Evolutionary conservation across 2,113 vertebrate genomes (phyloP), one percentile per base, ranked within the genome.

Genomic region (Gallinago paraguaiae): DNA sequence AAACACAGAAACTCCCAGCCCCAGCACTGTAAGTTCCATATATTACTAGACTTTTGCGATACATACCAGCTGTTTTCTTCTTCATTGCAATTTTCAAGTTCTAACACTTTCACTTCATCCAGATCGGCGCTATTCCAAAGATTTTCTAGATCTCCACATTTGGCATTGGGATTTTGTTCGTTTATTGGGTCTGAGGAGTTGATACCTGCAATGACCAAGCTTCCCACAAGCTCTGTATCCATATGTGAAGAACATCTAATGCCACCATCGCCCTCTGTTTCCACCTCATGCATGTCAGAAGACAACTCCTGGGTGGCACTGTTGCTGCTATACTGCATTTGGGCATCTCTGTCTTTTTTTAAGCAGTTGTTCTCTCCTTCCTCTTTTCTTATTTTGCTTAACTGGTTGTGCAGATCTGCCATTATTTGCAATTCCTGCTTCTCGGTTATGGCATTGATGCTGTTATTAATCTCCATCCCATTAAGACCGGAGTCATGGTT

Each of bases 1-100:
- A 23, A 35, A 9, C 71, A 57, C 23, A 70, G 54, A 13, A 35
- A 19, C 15, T 65, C 46, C 33, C 48, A 22, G 4, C 9, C 1
- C 4, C 45, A 56, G 82, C 67, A 31, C n/a, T 2, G 0, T 0
- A 13, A 37, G 11, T 1, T 10, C 70, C 57, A 31, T 2, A 0
- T 4, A 3, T 15, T 1, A 23, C 54, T 13, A 0, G 15, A 17
- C 37, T 27, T 60, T 15, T 18, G 59, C 11, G 17, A 27, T 65
- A 98, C 99, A 2, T 98, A 99, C 99, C 99, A 99, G 86, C 98
- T 98, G 39, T 99, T 98, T 7, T 99, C 98, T 25, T 98, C 99
- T 16, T 98, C 98, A 1, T 86, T 96, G 92, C 97, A 98, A 16
- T 97, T 98, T 50, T 98, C 98, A 81, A 99, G 97, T 89, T 99